A percentile compares a stretch with the other conserved stretches of the same genome.
Conservation (phyloP, 1,140 invertebrate genomes). For the Sminthurinus signatus region DNA sequence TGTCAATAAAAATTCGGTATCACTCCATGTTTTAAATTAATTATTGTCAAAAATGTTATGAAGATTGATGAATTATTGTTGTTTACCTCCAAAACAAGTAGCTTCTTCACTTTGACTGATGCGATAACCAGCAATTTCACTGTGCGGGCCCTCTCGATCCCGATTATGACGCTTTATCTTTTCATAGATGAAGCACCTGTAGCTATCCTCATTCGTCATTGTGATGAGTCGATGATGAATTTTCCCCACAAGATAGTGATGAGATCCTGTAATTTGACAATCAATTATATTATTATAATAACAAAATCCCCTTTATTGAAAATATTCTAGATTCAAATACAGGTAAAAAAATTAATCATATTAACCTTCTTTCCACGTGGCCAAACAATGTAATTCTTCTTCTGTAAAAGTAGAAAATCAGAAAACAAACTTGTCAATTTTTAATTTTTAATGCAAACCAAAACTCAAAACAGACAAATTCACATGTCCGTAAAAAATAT, state of each 20-base stretch:
- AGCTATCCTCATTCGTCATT: conserved; percentile 55
- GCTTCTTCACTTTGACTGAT: conserved; percentile 74
- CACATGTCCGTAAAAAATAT: background rate
- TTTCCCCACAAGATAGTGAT: conserved; percentile 68
- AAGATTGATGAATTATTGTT: no score
- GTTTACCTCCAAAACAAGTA: conserved; percentile 68
- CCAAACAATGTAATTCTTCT: conserved; percentile 72
- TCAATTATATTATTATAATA: no score
- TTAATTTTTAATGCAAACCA: background rate
- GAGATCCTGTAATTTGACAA: no score
- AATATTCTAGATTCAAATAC: no score
- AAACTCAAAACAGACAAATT: background rate
- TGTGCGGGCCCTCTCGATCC: conserved; percentile 39
- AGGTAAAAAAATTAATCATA: no score
- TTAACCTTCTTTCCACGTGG: conserved; percentile 78
- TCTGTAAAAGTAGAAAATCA: conserved; percentile 52
- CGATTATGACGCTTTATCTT: conserved; percentile 21
- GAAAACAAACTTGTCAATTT: background rate
- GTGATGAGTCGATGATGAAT: conserved; percentile 49
- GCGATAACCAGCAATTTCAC: conserved; percentile 48
- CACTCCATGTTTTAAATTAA: no score
- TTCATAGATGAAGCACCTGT: conserved; percentile 63
- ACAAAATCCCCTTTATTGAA: no score
- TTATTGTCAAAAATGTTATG: no score
- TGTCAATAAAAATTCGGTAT: no score